Evolutionary conservation across 2,113 vertebrate species (phyloP), one percentile per base, ranked within the genome.

Genomic region (Dasyprocta punctata): DNA sequence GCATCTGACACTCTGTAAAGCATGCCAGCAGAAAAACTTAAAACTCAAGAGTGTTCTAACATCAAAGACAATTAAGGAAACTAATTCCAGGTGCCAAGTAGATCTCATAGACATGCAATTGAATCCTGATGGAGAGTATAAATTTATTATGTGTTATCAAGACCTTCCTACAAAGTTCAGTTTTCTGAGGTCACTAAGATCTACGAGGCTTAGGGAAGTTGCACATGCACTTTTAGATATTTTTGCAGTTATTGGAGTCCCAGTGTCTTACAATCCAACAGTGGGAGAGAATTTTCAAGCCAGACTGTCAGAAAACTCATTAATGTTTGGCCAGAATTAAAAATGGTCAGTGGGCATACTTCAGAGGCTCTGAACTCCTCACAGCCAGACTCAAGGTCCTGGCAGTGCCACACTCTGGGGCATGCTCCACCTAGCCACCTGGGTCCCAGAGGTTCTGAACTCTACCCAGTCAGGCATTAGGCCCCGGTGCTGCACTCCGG

Each of bases 281-380:
- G 22, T 54, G 90, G 96, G 44, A 94, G 90, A 44, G 92, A 98
- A 41, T 97, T 97, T 97, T 89, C 94, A 88, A 92, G 81, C 22
- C 84, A 94, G 60, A 80, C 97, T 58, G 81, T 95, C 38, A 28
- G 33, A 61, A 78, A 95, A 82, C 83, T 96, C 17, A 78, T 61
- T 69, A 78, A 5, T 84, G 86, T 93, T 93, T 97, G 96, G 75
- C 86, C 92, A 86, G 89, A 94, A 89, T 84, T 95, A 44, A 95
- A 96, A 93, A 94, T 95, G 54, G 92, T 96, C 58, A 94, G 92
- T 84, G 91, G 91, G 19, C n/a, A n/a, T n/a, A n/a, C n/a, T n/a
- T n/a, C n/a, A n/a, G n/a, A n/a, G n/a, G n/a, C n/a, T n/a, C n/a
- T n/a, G n/a, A n/a, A n/a, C n/a, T n/a, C n/a, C n/a, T n/a, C n/a